Evolutionary conservation across 2,797 vertebrate species (phyloP).

Genomic region (Avahi laniger): DNA sequence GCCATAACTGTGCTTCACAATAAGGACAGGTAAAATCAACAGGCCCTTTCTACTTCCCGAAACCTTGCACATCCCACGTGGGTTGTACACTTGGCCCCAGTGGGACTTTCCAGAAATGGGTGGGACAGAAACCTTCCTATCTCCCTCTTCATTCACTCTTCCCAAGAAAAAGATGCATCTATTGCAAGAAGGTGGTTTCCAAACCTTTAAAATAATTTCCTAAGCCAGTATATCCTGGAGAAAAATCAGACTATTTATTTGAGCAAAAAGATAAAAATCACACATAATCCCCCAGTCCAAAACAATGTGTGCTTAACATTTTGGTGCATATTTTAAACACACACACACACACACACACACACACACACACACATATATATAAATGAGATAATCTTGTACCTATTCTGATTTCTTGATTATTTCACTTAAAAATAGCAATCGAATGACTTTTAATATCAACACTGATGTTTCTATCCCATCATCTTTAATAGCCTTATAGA

Average conservation of each 20-base stretch:
- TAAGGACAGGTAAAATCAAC: conserved; percentile 48
- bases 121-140: background rate
- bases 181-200: conserved; percentile 4
- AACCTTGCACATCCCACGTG: background rate
- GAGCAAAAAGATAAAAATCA: conserved; percentile 12
- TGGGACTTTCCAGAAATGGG: background rate
- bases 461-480: background rate
- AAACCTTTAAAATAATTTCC: conserved; percentile 55
- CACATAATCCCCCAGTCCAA: background rate
- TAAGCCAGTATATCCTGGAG: background rate
- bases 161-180: background rate
- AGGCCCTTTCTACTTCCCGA: background rate
- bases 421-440: conserved; percentile 5
- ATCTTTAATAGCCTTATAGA: background rate
- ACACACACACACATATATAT: background rate
- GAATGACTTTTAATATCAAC: background rate
- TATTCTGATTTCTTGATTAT: conserved; percentile 38
- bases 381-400: background rate
- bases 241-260: background rate
- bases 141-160: background rate
- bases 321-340: background rate
- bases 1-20: background rate
- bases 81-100: background rate
- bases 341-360: background rate
- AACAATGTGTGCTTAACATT: background rate